Percentiles rank a stretch among this genome's conserved stretches.
phyloP scores from a whole-genome alignment of 2,113 vertebrate genomes.

The Scomber japonicus region DNA sequence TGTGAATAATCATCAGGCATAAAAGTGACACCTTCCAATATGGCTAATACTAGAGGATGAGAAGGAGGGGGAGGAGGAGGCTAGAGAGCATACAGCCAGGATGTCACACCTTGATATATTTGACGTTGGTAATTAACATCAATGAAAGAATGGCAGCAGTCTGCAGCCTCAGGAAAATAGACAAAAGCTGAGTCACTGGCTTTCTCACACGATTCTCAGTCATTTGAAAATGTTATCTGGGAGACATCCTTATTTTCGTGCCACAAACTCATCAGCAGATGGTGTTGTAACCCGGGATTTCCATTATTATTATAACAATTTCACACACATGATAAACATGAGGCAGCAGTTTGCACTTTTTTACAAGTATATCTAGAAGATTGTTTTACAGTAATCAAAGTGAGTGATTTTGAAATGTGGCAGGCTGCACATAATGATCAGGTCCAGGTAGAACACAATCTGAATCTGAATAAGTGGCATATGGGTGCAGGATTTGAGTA shows the following conservation, averaged over 20 bases:
- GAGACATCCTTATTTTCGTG: neutral
- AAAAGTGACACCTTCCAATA: slow-evolving; percentile 77
- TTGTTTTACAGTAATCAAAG: neutral
- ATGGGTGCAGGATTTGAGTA: slow-evolving; percentile 28
- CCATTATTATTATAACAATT: neutral
- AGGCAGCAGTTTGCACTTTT: slow-evolving; percentile 23
- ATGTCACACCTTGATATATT: slow-evolving; percentile 41
- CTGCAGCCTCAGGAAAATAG: slow-evolving; percentile 25
- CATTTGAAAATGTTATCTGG: neutral
- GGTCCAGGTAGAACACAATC: slow-evolving; percentile 31
- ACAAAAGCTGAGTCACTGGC: slow-evolving; percentile 42
- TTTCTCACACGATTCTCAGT: slow-evolving; percentile 7
- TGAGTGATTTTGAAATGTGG: neutral
- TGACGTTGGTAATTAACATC: slow-evolving; percentile 45
- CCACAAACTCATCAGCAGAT: slow-evolving; percentile 29
- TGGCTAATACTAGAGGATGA: slow-evolving; percentile 53
- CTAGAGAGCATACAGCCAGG: slow-evolving; percentile 17
- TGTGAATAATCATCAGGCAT: slow-evolving; percentile 79
- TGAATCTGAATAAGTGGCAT: slow-evolving; percentile 25
- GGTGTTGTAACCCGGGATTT: slow-evolving; percentile 17
- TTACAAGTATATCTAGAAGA: neutral
- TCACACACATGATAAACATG: neutral
- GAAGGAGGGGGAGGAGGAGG: slow-evolving; percentile 17
- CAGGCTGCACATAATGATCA: slow-evolving; percentile 24
- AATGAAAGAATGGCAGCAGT: slow-evolving; percentile 14